These are phyloP conservation scores for Trichonephila clavata DNA, from an alignment of 1,140 invertebrate genomes.

Conservation along the genomic window DNA sequence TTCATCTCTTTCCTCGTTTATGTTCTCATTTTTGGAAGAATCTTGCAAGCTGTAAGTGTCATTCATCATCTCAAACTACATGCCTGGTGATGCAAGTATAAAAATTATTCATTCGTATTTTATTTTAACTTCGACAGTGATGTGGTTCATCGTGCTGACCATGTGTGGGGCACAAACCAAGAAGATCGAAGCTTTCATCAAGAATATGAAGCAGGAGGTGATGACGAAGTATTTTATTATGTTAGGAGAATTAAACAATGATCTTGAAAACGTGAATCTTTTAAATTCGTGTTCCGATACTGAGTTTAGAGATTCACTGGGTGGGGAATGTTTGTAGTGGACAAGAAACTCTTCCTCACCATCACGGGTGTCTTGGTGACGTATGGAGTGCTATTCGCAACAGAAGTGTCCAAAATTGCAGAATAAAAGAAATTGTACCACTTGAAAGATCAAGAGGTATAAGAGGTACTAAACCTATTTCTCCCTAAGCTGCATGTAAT, in stretches of 20 bases:
- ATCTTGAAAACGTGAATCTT: not conserved
- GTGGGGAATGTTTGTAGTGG: constrained; percentile 15
- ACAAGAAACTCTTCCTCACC: constrained; percentile 23
- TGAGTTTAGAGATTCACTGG: not conserved
- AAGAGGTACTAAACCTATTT: too few species aligned
- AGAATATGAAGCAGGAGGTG: not conserved
- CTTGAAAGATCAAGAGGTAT: too few species aligned
- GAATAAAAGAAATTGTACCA: too few species aligned
- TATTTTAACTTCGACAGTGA: constrained; percentile 7
- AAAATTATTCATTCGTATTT: not conserved
- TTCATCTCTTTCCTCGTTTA: constrained; percentile 2
- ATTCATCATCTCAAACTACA: not conserved
- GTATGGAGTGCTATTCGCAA: constrained; percentile 16
- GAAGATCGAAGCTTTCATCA: not conserved
- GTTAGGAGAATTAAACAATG: not conserved
- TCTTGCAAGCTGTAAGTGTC: constrained; percentile 1
- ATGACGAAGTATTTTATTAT: not conserved
- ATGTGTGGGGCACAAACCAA: not conserved
- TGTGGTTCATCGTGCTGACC: not conserved
- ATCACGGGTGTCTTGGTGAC: constrained; percentile 23
- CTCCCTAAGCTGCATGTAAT: too few species aligned
- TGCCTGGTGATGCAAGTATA: not conserved
- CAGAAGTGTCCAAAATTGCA: not conserved
- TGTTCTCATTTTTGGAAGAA: not conserved
- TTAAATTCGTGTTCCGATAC: not conserved